Evolutionary conservation across 2,797 vertebrate genomes (phyloP).

Genomic region (Clarias fuscus): DNA sequence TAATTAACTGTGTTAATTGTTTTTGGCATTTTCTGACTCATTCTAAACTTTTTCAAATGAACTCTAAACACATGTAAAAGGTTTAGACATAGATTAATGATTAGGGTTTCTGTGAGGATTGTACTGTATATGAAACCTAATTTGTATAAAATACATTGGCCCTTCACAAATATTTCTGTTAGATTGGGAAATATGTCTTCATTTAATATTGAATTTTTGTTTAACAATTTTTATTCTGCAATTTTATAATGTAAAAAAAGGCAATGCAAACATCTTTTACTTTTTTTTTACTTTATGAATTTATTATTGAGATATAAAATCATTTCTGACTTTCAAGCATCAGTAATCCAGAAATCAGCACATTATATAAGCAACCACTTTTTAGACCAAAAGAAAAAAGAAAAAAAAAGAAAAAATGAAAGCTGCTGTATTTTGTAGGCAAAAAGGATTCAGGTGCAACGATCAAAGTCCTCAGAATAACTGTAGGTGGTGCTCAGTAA

Average conservation of each 20-base stretch:
- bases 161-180: neutral
- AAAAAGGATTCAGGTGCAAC: too few species aligned
- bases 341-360: too few species aligned
- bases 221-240: neutral
- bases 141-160: neutral
- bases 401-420: too few species aligned
- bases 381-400: too few species aligned
- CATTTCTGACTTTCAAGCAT: too few species aligned
- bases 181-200: neutral
- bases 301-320: too few species aligned
- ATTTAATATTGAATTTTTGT: neutral
- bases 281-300: neutral
- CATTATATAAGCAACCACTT: too few species aligned
- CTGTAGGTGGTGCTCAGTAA: too few species aligned
- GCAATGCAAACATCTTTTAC: too few species aligned
- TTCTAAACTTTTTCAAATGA: neutral
- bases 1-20: too few species aligned
- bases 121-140: neutral
- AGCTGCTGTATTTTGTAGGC: too few species aligned
- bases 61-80: neutral
- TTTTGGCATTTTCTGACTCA: neutral
- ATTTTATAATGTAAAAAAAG: neutral
- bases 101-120: neutral
- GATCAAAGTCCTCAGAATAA: too few species aligned
- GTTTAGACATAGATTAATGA: neutral